Evolutionary conservation across 53 echinoderm and acorn worm genomes (phyloP).

Genomic region (Temnopleurus reevesii): DNA sequence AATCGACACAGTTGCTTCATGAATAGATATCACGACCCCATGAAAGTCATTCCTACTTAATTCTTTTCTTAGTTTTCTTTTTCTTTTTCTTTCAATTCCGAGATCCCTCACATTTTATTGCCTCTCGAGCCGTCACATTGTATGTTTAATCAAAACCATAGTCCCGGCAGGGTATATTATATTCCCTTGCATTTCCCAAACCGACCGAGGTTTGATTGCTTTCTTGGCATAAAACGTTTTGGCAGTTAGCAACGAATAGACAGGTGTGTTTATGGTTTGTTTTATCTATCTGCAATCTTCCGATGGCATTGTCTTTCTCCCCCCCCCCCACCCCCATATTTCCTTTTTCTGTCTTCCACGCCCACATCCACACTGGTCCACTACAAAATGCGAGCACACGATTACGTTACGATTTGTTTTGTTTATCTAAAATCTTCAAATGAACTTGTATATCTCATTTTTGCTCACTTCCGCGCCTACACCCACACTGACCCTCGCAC

Average conservation of each 20-base stretch:
- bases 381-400: too few relatives aligned
- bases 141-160: slow-evolving; percentile 28
- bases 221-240: slow-evolving; percentile 33
- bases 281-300: too few relatives aligned
- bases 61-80: slow-evolving; percentile 15
- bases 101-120: slow-evolving; percentile 5
- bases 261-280: slow-evolving; percentile 24
- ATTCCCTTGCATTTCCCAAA: not conserved
- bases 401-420: too few relatives aligned
- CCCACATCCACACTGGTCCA: not conserved
- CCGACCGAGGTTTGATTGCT: slow-evolving; percentile 28
- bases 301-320: not conserved
- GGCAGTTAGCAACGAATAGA: not conserved
- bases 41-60: not conserved
- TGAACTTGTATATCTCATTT: too few relatives aligned
- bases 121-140: not conserved
- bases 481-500: too few relatives aligned
- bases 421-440: too few relatives aligned
- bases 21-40: not conserved
- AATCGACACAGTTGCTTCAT: not conserved
- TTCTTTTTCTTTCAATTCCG: not conserved
- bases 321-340: not conserved
- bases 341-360: not conserved
- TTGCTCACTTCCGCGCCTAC: too few relatives aligned
- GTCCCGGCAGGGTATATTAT: not conserved